Percentiles rank a stretch among this genome's conserved stretches.
phyloP scores from a whole-genome alignment of 1,140 invertebrate genomes.

The Bombus superbus region DNA sequence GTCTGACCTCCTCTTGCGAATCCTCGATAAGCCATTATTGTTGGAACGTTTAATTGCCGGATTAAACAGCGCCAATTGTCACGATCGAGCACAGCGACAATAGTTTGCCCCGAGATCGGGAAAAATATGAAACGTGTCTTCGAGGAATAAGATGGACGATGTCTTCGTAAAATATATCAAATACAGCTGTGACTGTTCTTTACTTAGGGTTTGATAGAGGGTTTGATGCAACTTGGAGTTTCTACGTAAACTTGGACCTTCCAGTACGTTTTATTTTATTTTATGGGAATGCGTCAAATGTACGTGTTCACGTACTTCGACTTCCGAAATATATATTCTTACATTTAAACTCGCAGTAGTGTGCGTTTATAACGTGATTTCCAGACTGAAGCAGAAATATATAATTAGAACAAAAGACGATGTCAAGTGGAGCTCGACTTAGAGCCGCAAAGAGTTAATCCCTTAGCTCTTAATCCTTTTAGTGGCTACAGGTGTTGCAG shows the following conservation, averaged over 20 bases:
- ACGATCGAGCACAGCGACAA: background rate
- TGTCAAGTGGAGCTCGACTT: background rate
- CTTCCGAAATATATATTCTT: background rate
- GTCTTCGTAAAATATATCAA: background rate
- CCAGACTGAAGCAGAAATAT: background rate
- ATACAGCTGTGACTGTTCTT: background rate
- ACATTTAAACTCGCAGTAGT: background rate
- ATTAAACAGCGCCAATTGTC: constrained; percentile 23
- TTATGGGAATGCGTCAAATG: background rate
- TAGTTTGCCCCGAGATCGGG: background rate
- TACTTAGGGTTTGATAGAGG: no score
- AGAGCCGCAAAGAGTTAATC: background rate
- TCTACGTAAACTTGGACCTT: background rate
- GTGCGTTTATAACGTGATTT: background rate
- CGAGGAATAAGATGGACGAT: no score
- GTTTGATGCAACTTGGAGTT: background rate
- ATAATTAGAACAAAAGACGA: background rate
- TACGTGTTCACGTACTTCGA: background rate
- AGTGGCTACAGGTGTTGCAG: background rate
- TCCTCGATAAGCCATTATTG: constrained; percentile 45
- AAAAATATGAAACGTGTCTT: constrained; percentile 4
- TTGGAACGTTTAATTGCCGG: constrained; percentile 41
- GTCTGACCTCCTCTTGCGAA: constrained; percentile 23
- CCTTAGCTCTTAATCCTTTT: background rate
- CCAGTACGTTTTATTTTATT: background rate